Base-by-base conservation (phyloP, 92 coral and sea anemone species). In the Micromussa lordhowensis region DNA sequence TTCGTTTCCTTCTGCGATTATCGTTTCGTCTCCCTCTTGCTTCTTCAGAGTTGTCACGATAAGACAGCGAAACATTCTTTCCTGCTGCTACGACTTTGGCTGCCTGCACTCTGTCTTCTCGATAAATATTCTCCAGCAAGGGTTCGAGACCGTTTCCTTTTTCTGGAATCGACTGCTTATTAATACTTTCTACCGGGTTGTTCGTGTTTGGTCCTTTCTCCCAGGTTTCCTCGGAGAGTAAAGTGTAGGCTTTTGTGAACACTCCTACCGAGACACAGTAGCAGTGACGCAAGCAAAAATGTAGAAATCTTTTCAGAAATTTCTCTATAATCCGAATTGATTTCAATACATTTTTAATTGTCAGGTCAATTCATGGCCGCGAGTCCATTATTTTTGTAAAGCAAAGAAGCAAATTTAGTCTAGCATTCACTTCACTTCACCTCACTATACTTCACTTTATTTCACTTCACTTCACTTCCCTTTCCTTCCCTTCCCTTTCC, bases 161-260 rank as follows among this genome's bases (percentile, higher is more conserved):
- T 7, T 79, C 83, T 44, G 57, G 36, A 28, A 79, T 38, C 7
- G 83, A 79, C 28, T 79, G 83, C 21, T 53, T 53, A 28, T 79
- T 79, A 13, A 79, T 44, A 38, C 59, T 28, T 28, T 79, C 83
- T 21, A n/a, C 80, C 10, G 80, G 80, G 31, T 54, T 79, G 70
- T 79, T 79, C 17, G 83, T 79, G 24, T 79, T 38, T n/a, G 83
- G 83, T 18, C 73, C 29, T 17, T 79, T 29, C 38, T 79, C 83
- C 83, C 83, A 79, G n/a, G 55, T 61, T 31, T 79, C 83, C 11
- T 31, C 36, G 30, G 55, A 21, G 21, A 31, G 38, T 30, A 54
- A 53, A 5, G 83, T 79, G 83, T 44, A 79, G 26, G 80, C 80
- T 30, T 75, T 75, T 75, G 80, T 75, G 57, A 75, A 75, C 83